These are phyloP conservation scores for Holothuria glaberrima DNA, from an alignment of 35 echinoderm and acorn worm species.

Conservation along the genomic window DNA sequence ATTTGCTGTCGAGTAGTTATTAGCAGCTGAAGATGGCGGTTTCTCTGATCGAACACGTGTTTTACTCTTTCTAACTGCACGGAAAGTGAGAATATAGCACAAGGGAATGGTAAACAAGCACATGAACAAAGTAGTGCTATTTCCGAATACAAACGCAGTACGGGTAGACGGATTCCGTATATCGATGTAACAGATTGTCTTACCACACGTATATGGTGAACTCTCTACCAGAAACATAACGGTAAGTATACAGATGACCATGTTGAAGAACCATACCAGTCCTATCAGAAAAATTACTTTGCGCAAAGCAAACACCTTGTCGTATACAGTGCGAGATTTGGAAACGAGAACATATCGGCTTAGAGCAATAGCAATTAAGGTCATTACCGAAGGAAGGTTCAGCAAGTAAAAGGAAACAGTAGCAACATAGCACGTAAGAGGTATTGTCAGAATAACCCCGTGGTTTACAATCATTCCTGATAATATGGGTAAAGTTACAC, in stretches of 20 bases:
- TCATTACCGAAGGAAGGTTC: background rate
- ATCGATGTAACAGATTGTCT: constrained; percentile 7
- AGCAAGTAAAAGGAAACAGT: background rate
- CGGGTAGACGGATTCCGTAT: background rate
- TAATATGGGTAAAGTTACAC: background rate
- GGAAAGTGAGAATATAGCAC: background rate
- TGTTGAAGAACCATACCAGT: background rate
- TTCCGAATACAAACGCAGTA: background rate
- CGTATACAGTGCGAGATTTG: background rate
- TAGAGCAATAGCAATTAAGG: background rate
- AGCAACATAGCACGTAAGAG: background rate
- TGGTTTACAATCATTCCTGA: background rate
- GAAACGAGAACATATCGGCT: background rate
- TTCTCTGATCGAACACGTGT: background rate
- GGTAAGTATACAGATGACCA: background rate
- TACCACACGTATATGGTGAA: background rate
- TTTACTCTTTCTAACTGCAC: background rate
- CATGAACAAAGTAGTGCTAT: background rate
- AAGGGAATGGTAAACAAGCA: background rate
- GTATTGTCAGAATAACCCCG: background rate
- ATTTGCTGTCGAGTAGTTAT: background rate
- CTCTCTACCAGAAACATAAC: background rate
- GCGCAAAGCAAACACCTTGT: background rate
- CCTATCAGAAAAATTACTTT: background rate
- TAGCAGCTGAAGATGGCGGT: background rate